Conservation (phyloP, 2,797 vertebrate species). For the Xenopus petersii region DNA sequence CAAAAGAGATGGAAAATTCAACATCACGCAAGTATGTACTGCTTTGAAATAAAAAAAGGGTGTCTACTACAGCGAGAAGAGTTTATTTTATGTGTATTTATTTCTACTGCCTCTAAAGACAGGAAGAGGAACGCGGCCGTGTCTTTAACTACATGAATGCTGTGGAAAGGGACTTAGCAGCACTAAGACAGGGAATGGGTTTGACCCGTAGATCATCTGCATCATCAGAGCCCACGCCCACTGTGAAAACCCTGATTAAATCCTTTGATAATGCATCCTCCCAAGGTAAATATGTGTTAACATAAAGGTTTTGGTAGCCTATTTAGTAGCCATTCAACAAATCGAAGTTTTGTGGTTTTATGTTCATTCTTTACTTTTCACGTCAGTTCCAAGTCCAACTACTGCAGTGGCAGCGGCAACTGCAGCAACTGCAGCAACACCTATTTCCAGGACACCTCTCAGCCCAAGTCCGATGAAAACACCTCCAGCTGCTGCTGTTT, state of each 20-base stretch:
- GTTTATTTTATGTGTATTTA: not conserved
- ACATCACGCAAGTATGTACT: slow-evolving; percentile 88
- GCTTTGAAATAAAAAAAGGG: not conserved
- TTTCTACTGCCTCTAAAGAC: slow-evolving; percentile 64
- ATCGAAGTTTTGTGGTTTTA: not conserved
- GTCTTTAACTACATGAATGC: slow-evolving; percentile 98
- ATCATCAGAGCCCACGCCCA: slow-evolving; percentile 91
- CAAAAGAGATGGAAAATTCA: slow-evolving; percentile 88
- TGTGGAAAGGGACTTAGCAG: slow-evolving; percentile 89
- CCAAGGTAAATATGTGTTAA: slow-evolving; percentile 64
- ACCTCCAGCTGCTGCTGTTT: slow-evolving; percentile 89
- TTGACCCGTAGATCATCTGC: slow-evolving; percentile 87
- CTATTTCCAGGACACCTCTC: slow-evolving; percentile 87
- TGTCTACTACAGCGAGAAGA: not conserved
- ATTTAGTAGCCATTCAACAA: not conserved
- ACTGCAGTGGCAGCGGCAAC: slow-evolving; percentile 12
- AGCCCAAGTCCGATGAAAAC: slow-evolving; percentile 97
- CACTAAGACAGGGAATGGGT: slow-evolving; percentile 90
- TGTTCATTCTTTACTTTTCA: slow-evolving; percentile 9
- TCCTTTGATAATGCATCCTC: slow-evolving; percentile 90
- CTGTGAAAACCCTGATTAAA: slow-evolving; percentile 95
- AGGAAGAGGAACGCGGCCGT: slow-evolving; percentile 91
- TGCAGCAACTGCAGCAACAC: slow-evolving; percentile 61
- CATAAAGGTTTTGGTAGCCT: not conserved
- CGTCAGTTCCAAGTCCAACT: slow-evolving; percentile 58